These are phyloP conservation scores for Catharus ustulatus DNA, from an alignment of 2,797 vertebrate species.

Conservation along the genomic window DNA sequence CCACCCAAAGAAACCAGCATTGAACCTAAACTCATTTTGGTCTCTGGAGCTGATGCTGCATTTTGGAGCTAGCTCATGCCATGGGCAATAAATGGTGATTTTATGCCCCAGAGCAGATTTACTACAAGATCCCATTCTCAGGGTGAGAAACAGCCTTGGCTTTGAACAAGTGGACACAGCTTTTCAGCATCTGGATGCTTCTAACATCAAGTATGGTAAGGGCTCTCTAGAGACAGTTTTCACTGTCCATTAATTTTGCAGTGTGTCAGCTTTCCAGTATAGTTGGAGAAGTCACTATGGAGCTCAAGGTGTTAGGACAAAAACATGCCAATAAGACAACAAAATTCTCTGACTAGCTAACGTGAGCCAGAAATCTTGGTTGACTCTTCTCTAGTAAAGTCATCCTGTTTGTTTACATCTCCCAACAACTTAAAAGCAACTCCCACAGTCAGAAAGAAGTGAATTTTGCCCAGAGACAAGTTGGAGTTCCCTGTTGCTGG, in stretches of 20 bases:
- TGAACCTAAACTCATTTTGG: background rate
- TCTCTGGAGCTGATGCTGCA: background rate
- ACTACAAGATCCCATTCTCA: background rate
- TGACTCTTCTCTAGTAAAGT: background rate
- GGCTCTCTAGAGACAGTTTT: conserved; percentile 7
- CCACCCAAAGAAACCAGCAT: background rate
- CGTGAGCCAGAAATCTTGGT: background rate
- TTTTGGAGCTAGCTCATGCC: background rate
- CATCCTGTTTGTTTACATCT: background rate
- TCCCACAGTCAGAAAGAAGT: background rate
- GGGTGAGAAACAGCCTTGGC: background rate
- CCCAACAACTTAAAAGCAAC: background rate
- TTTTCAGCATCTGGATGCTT: conserved; percentile 4
- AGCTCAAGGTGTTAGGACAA: background rate
- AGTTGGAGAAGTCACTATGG: background rate
- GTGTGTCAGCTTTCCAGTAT: background rate
- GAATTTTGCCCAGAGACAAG: background rate
- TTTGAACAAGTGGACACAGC: background rate
- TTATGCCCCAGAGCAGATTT: background rate
- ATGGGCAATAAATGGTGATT: background rate
- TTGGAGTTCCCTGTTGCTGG: rapidly evolving
- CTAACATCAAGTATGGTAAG: background rate
- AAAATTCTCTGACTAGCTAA: background rate
- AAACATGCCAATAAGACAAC: background rate
- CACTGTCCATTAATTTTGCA: conserved; percentile 32